Base-by-base conservation (phyloP, 2,888 invertebrate genomes). In the Sesia bembeciformis region DNA sequence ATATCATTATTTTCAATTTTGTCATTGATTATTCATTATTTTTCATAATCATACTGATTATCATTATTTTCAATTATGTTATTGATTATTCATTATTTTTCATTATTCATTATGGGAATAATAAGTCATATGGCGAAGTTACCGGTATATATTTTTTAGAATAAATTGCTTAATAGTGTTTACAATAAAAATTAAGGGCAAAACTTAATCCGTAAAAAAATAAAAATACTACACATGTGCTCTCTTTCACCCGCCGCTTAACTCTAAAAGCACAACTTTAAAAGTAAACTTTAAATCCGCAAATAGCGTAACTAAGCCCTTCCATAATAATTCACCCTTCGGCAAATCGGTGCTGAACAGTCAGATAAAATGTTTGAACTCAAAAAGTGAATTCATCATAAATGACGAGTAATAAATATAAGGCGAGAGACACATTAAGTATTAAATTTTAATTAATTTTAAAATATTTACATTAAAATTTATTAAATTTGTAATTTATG, bases 301-400 rank as follows among this genome's bases (percentile, higher is more conserved):
- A 78, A 81, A 79, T 76, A 74, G 67, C 66, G 63, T 66, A 63
- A 61, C 63, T 64, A 58, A 63, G 51, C 57, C 55, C 59, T 52
- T 56, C 64, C 67, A 67, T 77, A 71, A 84, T 83, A 83, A 85
- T 88, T 84, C 73, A 84, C 81, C 87, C 86, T 77, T 78, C 80
- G 68, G 55, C 67, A 66, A 72, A 65, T 64, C 65, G 61, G 63
- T 60, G 71, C 62, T 71, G 66, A 76, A 40, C 52, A 52, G 57
- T 60, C 62, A 56, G 63, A 70, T 77, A 67, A 74, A 78, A 76
- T 71, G 73, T 75, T 79, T 73, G 72, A 80, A 77, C 69, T 78
- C 67, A 67, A 72, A 74, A 74, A 74, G 72, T 72, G 71, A 70
- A 68, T 66, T 65, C 60, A 67, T 71, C 70, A 69, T 65, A 71